Evolutionary conservation across 2,888 invertebrate genomes (phyloP), one percentile per base, ranked within the genome.

Genomic region (Melinaea menophilus): DNA sequence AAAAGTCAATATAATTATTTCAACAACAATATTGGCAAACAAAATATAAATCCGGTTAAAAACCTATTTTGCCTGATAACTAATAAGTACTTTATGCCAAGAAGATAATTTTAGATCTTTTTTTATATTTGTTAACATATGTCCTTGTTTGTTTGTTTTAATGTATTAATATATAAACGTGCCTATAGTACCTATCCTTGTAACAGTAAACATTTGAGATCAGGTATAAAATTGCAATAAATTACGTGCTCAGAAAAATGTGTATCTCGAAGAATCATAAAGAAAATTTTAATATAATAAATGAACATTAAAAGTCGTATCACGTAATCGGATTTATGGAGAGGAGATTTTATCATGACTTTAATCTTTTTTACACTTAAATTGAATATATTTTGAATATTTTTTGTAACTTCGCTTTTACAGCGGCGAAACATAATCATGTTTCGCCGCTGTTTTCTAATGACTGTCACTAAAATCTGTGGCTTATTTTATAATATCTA

Each of bases 161-260:
- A 22, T 22, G 22, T 22, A 1, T 22, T 22, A 22, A 22, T 22
- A 22, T 22, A 1, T 1, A 22, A 22, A 22, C 1, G 22, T 22
- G 1, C 1, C 22, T 22, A 1, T 22, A 22, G 22, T 22, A 22
- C 22, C 22, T 22, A 22, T 22, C 22, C 22, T 22, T 22, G 22
- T 22, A 1, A 22, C 22, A 22, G 22, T 22, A 1, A 22, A 51
- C 41, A 37, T 57, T 61, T 54, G 61, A 48, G 46, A 54, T 48
- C 41, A 57, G 51, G 41, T 35, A 51, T 41, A 60, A 61, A 51
- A 57, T 33, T 33, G 31, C 51, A 61, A 57, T 61, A 41, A 61
- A 61, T 57, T 61, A 61, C 61, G 61, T 57, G 61, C 57, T 61
- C 57, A 41, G 46, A 35, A 61, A 55, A 22, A 47, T 35, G 9